Conservation (phyloP, 35 echinoderm and acorn worm species). For the Ophioderma brevispina region DNA sequence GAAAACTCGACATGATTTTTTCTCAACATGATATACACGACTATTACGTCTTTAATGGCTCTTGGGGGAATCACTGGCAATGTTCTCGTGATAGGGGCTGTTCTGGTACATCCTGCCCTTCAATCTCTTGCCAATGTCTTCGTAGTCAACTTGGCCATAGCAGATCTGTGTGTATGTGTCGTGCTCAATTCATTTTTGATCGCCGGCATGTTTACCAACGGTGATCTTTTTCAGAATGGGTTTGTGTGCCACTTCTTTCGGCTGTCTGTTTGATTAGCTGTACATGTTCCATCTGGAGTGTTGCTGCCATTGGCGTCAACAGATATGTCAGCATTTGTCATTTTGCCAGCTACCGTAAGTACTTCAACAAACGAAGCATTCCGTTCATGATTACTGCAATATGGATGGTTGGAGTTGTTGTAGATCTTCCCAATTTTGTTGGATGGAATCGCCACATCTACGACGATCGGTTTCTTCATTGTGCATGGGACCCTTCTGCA, state of each 20-base stretch:
- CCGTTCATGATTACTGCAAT: background rate
- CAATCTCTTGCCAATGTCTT: conserved; percentile 67
- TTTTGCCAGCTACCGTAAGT: background rate
- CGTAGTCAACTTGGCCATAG: conserved; percentile 78
- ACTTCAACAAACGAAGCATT: background rate
- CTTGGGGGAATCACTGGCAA: conserved; percentile 27
- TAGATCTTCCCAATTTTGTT: background rate
- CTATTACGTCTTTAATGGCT: conserved; percentile 11
- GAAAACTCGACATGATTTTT: too few relatives aligned
- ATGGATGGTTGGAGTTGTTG: background rate
- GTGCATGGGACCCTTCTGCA: too few relatives aligned
- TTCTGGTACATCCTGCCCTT: conserved; percentile 31
- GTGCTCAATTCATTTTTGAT: conserved; percentile 68
- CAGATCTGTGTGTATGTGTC: conserved; percentile 72
- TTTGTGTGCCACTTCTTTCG: conserved; percentile 73
- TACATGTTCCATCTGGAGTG: conserved; percentile 61
- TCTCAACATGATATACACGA: background rate
- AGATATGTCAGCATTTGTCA: conserved; percentile 57
- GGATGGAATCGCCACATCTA: background rate
- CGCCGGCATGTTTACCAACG: conserved; percentile 34
- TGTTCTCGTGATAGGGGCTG: conserved; percentile 52
- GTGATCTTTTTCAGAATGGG: conserved; percentile 25
- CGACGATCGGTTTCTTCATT: too few relatives aligned
- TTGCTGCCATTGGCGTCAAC: conserved; percentile 54
- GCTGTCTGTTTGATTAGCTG: conserved; percentile 67